Conservation (phyloP, 2,888 invertebrate genomes). For the Hypomecis punctinalis region DNA sequence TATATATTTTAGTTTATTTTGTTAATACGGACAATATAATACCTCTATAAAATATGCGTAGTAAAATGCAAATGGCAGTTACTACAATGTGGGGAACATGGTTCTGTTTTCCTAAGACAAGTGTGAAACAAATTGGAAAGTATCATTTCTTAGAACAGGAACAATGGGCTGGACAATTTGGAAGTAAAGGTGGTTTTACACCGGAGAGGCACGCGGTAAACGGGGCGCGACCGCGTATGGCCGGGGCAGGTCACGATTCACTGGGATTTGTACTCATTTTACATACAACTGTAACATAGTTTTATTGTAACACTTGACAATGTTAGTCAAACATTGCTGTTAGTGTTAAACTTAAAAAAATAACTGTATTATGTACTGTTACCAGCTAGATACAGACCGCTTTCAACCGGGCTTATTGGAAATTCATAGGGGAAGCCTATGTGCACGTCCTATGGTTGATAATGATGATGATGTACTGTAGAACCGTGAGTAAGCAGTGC, state of each 20-base stretch:
- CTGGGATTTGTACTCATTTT: conserved; percentile 45
- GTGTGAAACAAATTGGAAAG: conserved; percentile 48
- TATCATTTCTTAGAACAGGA: conserved; percentile 52
- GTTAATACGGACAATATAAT: no score
- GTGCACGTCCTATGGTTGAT: no score
- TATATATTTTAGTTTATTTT: no score
- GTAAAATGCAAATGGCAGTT: conserved; percentile 23
- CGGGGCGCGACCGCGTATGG: conserved; percentile 74
- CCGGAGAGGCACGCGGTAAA: conserved; percentile 60
- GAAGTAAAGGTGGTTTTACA: conserved; percentile 58
- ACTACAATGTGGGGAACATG: conserved; percentile 29
- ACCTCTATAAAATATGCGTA: neutral
- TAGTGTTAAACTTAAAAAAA: no score
- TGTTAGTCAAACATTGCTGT: no score
- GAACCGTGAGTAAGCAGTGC: no score
- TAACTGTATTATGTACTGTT: no score
- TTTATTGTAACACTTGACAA: no score
- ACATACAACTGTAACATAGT: neutral
- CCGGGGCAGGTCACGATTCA: conserved; percentile 71
- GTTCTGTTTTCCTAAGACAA: conserved; percentile 41
- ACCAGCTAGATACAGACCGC: no score
- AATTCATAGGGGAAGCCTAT: no score
- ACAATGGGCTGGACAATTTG: conserved; percentile 53
- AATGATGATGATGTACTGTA: no score
- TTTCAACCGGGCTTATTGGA: no score